Conservation (phyloP, 37 sponge, comb jelly and placozoan species). For the Hexactinellida sp. region DNA sequence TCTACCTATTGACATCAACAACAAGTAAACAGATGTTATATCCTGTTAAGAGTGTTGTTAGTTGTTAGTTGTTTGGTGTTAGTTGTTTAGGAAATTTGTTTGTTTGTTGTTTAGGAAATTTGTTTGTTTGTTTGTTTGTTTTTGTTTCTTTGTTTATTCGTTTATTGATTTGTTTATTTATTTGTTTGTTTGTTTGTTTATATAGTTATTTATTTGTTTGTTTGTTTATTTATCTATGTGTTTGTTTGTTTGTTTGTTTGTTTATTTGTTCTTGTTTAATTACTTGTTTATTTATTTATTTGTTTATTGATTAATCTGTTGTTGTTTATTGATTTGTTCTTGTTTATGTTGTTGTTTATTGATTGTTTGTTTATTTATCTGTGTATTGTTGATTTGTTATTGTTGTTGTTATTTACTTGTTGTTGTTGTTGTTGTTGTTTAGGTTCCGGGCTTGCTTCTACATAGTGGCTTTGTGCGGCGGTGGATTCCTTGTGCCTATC, state of each 20-base stretch:
- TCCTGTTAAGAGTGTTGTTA: too few species aligned
- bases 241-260: too few species aligned
- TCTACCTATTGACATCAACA: not conserved
- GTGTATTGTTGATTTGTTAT: not conserved
- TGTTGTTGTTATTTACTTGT: not conserved
- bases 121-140: too few species aligned
- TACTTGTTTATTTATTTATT: not conserved
- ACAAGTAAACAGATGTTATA: not conserved
- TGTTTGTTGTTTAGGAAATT: not conserved
- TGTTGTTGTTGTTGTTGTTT: too few species aligned
- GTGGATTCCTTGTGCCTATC: not conserved
- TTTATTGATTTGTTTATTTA: too few species aligned
- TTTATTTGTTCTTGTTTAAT: not conserved
- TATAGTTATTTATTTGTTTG: too few species aligned
- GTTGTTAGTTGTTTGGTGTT: not conserved
- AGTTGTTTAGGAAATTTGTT: not conserved
- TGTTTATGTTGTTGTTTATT: not conserved
- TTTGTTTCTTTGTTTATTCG: too few species aligned
- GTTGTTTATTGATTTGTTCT: not conserved
- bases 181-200: too few species aligned
- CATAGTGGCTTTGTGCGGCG: not conserved
- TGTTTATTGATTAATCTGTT: too few species aligned
- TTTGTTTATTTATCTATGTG: too few species aligned
- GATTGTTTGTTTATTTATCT: not conserved
- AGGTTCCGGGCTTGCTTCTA: constrained; percentile 6